phyloP scores from a whole-genome alignment of 2,797 vertebrate genomes.

The Kryptopterus vitreolus region DNA sequence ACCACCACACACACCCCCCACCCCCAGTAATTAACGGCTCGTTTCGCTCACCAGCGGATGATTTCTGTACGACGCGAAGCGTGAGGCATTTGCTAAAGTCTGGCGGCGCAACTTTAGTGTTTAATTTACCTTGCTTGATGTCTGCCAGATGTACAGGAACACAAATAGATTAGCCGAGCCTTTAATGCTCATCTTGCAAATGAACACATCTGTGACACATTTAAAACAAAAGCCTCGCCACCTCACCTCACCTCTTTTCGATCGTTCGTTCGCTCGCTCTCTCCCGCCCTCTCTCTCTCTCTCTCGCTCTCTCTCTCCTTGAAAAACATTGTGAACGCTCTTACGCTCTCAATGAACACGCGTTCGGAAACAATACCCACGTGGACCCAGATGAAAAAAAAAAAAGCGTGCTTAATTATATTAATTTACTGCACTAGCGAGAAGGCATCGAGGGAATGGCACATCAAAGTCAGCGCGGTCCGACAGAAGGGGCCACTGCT shows the following conservation, averaged over 20 bases:
- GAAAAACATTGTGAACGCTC: slow-evolving; percentile 63
- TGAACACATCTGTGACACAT: slow-evolving; percentile 71
- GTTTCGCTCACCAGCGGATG: slow-evolving; percentile 47
- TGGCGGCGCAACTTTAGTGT: slow-evolving; percentile 72
- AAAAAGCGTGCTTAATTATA: slow-evolving; percentile 77
- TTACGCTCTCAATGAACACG: slow-evolving; percentile 75
- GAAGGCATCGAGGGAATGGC: slow-evolving; percentile 68
- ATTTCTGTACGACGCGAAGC: slow-evolving; percentile 50
- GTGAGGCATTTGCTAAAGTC: slow-evolving; percentile 64
- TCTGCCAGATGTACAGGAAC: slow-evolving; percentile 68
- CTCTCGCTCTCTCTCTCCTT: slow-evolving; percentile 41
- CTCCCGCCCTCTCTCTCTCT: not conserved
- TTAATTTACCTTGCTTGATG: slow-evolving; percentile 67
- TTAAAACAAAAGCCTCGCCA: slow-evolving; percentile 74
- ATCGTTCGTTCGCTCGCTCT: not conserved
- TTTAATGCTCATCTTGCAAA: slow-evolving; percentile 69
- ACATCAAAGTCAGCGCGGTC: slow-evolving; percentile 48
- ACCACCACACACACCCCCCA: too few relatives aligned
- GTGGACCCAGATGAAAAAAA: slow-evolving; percentile 65
- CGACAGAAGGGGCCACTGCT: slow-evolving; percentile 58
- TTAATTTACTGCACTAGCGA: slow-evolving; percentile 81
- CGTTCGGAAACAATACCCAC: slow-evolving; percentile 77
- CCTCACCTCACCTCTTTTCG: slow-evolving; percentile 50
- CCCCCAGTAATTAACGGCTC: slow-evolving; percentile 41
- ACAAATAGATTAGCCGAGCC: slow-evolving; percentile 63